phyloP scores from a whole-genome alignment of 1,140 invertebrate species.

The Panagrolaimus sp. region DNA sequence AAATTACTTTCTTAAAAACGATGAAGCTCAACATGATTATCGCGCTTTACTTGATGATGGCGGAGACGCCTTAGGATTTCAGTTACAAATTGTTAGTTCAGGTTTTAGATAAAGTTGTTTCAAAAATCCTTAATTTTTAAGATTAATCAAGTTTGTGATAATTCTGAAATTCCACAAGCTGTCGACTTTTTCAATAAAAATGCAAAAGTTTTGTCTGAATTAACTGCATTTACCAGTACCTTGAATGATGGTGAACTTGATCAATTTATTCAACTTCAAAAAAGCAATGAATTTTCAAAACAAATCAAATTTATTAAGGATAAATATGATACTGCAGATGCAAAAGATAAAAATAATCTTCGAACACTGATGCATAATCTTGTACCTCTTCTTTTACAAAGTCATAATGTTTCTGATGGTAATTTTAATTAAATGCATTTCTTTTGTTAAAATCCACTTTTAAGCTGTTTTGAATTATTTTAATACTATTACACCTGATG shows the following conservation, averaged over 20 bases:
- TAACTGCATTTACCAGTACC: conserved; percentile 3
- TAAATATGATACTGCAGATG: conserved; percentile 8
- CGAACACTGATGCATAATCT: background rate
- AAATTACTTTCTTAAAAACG: background rate
- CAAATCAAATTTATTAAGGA: background rate
- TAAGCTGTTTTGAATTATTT: conserved; percentile 9
- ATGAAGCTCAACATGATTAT: conserved; percentile 5
- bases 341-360: background rate
- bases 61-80: background rate
- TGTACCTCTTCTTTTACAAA: background rate
- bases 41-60: background rate
- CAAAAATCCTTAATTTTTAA: background rate
- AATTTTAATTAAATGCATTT: too few species aligned
- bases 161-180: background rate
- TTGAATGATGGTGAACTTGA: background rate
- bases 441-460: too few species aligned
- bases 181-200: background rate
- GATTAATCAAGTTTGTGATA: conserved; percentile 8
- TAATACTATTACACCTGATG: conserved; percentile 10
- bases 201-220: background rate
- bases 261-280: background rate
- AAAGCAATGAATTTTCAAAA: background rate
- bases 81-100: background rate
- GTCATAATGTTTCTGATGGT: background rate
- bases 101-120: background rate